Percentiles rank a stretch among this genome's conserved stretches.
Conservation (phyloP, 2,888 invertebrate species). For the Parapristionchus giblindavisi region DNA sequence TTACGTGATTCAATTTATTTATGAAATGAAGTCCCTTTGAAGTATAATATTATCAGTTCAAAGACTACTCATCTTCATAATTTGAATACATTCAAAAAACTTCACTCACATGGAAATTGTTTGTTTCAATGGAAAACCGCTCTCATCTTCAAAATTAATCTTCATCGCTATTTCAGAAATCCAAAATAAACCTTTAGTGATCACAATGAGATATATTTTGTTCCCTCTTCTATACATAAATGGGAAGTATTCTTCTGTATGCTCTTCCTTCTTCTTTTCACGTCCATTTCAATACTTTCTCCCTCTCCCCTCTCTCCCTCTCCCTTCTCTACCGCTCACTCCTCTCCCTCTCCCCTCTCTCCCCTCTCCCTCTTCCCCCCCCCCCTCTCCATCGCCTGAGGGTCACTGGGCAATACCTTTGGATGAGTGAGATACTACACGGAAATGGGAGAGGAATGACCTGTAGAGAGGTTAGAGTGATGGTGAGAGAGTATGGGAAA, state of each 20-base stretch:
- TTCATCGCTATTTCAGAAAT: too few relatives aligned
- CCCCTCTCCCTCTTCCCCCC: constrained; percentile 11
- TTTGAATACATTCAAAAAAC: too few relatives aligned
- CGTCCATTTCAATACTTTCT: not conserved
- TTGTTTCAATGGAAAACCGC: too few relatives aligned
- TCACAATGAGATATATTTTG: too few relatives aligned
- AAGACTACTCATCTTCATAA: too few relatives aligned
- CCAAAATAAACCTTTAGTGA: too few relatives aligned
- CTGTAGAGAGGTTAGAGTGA: not conserved
- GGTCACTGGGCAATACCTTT: constrained; percentile 29
- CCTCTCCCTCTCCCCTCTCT: not conserved
- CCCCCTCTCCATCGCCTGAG: constrained; percentile 25
- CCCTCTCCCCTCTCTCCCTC: not conserved
- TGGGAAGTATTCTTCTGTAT: not conserved
- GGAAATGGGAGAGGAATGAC: not conserved
- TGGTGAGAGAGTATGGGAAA: not conserved
- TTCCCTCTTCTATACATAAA: too few relatives aligned
- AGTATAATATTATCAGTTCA: too few relatives aligned
- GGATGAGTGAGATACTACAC: not conserved
- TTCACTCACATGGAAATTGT: too few relatives aligned
- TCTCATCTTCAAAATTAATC: too few relatives aligned
- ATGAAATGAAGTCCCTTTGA: too few relatives aligned
- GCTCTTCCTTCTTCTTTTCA: not conserved
- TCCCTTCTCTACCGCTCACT: not conserved
- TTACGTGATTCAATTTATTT: too few relatives aligned